Evolutionary conservation across 1,140 invertebrate species (phyloP).

Genomic region (Ylistrum balloti): DNA sequence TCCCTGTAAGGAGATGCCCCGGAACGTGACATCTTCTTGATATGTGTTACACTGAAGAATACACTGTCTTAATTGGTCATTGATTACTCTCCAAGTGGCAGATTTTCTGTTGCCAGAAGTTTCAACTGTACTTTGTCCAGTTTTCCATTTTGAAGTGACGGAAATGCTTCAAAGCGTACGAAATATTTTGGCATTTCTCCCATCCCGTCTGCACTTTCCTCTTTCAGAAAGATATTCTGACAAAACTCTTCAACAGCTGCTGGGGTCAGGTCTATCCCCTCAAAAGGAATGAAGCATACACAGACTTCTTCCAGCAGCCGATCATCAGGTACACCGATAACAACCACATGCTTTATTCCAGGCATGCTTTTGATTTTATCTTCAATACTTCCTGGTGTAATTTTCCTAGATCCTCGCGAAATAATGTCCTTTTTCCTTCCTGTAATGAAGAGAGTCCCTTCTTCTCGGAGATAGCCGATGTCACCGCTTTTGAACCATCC

Average conservation of each 20-base stretch:
- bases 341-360: constrained; percentile 42
- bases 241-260: not conserved
- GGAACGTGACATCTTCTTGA: too few species aligned
- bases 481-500: constrained; percentile 51
- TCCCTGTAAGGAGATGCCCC: too few species aligned
- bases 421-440: constrained; percentile 41
- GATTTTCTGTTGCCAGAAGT: not conserved
- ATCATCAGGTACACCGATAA: constrained; percentile 47
- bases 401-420: not conserved
- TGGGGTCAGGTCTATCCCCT: not conserved
- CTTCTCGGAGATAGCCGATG: not conserved
- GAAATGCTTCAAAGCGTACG: not conserved
- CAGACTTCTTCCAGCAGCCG: constrained; percentile 49
- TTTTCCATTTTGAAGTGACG: not conserved
- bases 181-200: not conserved
- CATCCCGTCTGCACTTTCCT: not conserved
- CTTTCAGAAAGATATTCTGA: not conserved
- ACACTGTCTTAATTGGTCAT: too few species aligned
- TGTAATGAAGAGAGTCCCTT: not conserved
- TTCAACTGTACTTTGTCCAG: constrained; percentile 39
- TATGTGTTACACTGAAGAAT: too few species aligned
- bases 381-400: not conserved
- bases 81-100: too few species aligned
- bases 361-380: not conserved
- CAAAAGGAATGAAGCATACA: constrained; percentile 38